These are phyloP conservation scores for Sarcophaga variegata DNA, from an alignment of 2,888 invertebrate species.

Conservation along the genomic window DNA sequence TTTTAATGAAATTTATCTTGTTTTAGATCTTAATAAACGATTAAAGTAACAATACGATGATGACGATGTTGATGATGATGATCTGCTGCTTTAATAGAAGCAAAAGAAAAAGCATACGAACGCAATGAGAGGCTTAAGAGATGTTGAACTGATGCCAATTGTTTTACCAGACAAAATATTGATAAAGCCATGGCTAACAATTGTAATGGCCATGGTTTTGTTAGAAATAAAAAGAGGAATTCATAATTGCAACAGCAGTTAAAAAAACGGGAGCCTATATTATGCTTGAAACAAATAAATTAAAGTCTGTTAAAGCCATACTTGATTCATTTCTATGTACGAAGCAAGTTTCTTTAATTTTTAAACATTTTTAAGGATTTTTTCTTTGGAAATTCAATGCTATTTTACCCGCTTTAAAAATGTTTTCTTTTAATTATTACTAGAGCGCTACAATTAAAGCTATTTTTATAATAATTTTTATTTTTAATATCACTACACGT, in stretches of 20 bases:
- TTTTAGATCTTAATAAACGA: conserved; percentile 66
- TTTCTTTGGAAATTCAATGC: background rate
- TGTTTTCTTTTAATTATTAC: conserved; percentile 48
- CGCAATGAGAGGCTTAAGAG: background rate
- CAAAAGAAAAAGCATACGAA: background rate
- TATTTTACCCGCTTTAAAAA: conserved; percentile 23
- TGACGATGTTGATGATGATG: conserved; percentile 11
- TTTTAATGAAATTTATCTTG: conserved; percentile 60
- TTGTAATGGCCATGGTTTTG: background rate
- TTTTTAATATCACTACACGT: background rate
- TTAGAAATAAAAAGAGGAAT: conserved; percentile 5
- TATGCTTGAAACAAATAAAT: no score
- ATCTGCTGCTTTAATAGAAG: background rate
- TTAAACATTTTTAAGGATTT: no score
- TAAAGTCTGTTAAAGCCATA: no score
- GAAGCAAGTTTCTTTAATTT: no score
- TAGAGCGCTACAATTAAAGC: background rate
- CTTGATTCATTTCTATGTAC: no score
- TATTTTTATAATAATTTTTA: background rate
- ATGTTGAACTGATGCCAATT: conserved; percentile 19
- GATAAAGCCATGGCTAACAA: background rate
- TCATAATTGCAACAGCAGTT: background rate
- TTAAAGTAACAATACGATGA: conserved; percentile 59
- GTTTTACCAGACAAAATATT: conserved; percentile 7
- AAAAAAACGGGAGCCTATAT: no score